Evolutionary conservation across 2,113 vertebrate species (phyloP).

Genomic region (Pteropus alecto): DNA sequence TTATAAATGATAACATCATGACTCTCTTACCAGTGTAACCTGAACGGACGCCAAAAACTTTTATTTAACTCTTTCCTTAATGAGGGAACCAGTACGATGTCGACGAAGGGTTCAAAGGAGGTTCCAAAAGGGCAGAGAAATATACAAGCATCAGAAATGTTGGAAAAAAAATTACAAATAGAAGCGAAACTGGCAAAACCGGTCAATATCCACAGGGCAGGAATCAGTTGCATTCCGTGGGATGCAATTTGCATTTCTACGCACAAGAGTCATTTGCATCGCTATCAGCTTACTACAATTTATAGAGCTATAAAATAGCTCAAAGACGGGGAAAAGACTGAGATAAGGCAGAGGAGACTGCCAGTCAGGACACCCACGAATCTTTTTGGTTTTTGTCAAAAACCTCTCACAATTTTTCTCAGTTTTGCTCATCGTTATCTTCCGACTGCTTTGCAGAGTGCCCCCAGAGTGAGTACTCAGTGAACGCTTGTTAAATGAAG

Average conservation of each 20-base stretch:
- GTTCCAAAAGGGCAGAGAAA: background rate
- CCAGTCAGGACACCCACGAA: background rate
- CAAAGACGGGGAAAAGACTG: background rate
- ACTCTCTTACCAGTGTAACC: background rate
- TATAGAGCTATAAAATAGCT: constrained; percentile 17
- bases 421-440: background rate
- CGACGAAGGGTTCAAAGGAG: background rate
- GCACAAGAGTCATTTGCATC: constrained; percentile 41
- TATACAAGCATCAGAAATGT: background rate
- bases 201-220: constrained; percentile 17
- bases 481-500: background rate
- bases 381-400: background rate
- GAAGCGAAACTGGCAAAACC: background rate
- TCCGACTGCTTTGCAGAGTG: background rate
- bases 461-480: background rate
- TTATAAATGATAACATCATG: background rate
- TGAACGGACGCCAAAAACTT: background rate
- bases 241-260: constrained; percentile 41
- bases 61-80: background rate
- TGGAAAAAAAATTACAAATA: background rate
- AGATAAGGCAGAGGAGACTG: background rate
- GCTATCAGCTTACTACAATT: background rate
- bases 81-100: background rate
- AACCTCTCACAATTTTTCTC: background rate
- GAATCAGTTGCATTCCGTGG: background rate